Base-by-base conservation (phyloP, 2,113 vertebrate species). In the Athene noctua region DNA sequence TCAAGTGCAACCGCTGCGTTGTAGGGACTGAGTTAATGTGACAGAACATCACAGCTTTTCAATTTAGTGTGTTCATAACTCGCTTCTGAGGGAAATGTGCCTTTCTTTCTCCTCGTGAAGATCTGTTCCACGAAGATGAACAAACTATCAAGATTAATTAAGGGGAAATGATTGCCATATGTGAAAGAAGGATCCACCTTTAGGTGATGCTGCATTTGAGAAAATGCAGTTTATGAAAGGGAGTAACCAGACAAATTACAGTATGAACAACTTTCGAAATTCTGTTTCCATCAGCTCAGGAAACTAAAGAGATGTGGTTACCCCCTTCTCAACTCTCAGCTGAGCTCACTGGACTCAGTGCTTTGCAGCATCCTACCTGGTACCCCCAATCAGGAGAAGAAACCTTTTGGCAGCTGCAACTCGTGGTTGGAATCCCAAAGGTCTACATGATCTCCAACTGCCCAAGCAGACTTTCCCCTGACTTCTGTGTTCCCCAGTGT, bases 141-240 rank as follows among this genome's bases (percentile, higher is more conserved):
- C 80, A 87, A 96, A 92, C 62, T 23, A 75, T 54, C 65, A 89
- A 73, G 86, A 91, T 91, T 88, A 95, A 97, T 95, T 96, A 97
- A 70, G 80, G 42, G 58, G 86, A 89, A 95, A 87, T n/a, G 46
- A 85, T 30, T 87, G 80, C 57, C 80, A 30, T 34, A 49, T 71
- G 40, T 80, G 91, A 91, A 84, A 82, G 75, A 80, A 83, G 26
- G 34, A 87, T 44, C 73, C 77, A 68, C 36, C 25, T 85, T 75
- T 49, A 91, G 62, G 73, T 68, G 44, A 67, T 30, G 73, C 0
- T 1, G 1, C 27, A 19, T 71, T 80, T 72, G 65, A 91, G 72
- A 91, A 68, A 88, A 84, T 5, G 17, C 30, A 46, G 2, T 94
- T 86, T 87, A 55, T 38, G 14, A 72, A 81, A 94, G 49, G 36